These are phyloP conservation scores for Drosophila pandora DNA, from an alignment of 1,140 invertebrate genomes.

Conservation along the genomic window DNA sequence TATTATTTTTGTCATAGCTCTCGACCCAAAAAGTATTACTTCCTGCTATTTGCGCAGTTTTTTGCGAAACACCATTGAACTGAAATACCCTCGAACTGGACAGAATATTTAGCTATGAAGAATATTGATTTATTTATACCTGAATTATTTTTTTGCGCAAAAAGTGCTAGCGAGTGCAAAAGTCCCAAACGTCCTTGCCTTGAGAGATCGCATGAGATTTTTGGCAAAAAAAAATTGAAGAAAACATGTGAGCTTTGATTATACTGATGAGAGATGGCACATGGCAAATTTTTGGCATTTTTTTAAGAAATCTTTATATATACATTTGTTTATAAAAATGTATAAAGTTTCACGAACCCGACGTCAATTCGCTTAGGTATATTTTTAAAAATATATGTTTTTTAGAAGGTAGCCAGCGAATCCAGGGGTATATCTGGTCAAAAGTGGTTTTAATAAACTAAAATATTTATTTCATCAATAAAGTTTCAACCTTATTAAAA, in stretches of 20 bases:
- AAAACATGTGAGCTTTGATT: conserved; percentile 40
- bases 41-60: conserved; percentile 36
- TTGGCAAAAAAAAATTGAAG: conserved; percentile 47
- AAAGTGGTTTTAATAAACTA: no score
- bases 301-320: conserved; percentile 10
- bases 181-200: conserved; percentile 62
- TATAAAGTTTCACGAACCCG: conserved; percentile 33
- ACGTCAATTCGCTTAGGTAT: background rate
- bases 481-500: no score
- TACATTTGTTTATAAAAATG: conserved; percentile 48
- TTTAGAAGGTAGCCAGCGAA: background rate
- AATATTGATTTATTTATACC: conserved; percentile 49
- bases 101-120: conserved; percentile 31
- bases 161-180: conserved; percentile 53
- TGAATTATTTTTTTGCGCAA: conserved; percentile 24
- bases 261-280: conserved; percentile 39
- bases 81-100: conserved; percentile 37
- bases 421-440: background rate
- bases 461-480: no score
- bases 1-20: conserved; percentile 22
- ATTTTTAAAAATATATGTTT: conserved; percentile 23
- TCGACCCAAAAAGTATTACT: conserved; percentile 18
- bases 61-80: conserved; percentile 55
- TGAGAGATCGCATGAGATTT: conserved; percentile 22
- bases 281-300: conserved; percentile 35